phyloP scores from a whole-genome alignment of 2,888 invertebrate genomes.

The Piscicola geometra region DNA sequence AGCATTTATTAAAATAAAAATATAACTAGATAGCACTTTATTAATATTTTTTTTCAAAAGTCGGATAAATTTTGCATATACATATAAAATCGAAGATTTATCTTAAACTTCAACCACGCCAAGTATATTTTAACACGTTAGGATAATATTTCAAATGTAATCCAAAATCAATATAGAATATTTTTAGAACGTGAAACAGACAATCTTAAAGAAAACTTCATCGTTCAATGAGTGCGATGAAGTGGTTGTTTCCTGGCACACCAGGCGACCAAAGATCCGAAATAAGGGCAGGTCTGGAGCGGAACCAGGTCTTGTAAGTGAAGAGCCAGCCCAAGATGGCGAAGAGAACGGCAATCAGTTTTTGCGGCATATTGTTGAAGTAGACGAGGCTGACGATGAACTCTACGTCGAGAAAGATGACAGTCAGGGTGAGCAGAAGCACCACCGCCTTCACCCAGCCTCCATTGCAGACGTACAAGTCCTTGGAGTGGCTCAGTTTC shows the following conservation, averaged over 20 bases:
- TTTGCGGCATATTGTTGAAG: slow-evolving; percentile 92
- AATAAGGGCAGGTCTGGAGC: slow-evolving; percentile 29
- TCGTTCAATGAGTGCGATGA: slow-evolving; percentile 4
- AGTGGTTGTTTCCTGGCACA: slow-evolving; percentile 49
- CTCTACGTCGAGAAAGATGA: slow-evolving; percentile 72
- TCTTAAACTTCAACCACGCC: too few species aligned
- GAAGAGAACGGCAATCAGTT: slow-evolving; percentile 79
- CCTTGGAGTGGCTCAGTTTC: not conserved
- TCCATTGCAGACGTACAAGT: not conserved
- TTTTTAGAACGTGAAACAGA: not conserved
- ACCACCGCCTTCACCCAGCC: slow-evolving; percentile 7
- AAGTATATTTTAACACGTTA: too few species aligned
- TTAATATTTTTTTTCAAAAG: too few species aligned
- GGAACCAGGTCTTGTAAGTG: slow-evolving; percentile 67
- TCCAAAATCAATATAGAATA: too few species aligned
- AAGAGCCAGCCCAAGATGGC: slow-evolving; percentile 85
- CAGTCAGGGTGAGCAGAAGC: slow-evolving; percentile 6
- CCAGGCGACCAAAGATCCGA: slow-evolving; percentile 47
- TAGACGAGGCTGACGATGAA: slow-evolving; percentile 84
- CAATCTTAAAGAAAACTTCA: not conserved
- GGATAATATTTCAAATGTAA: too few species aligned
- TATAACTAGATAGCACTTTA: too few species aligned
- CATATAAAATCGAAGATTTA: too few species aligned
- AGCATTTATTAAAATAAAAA: too few species aligned
- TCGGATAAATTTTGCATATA: too few species aligned